Percentiles rank a stretch among this genome's conserved stretches.
Conservation (phyloP, 2,797 vertebrate genomes). For the Coregonus suidteri region DNA sequence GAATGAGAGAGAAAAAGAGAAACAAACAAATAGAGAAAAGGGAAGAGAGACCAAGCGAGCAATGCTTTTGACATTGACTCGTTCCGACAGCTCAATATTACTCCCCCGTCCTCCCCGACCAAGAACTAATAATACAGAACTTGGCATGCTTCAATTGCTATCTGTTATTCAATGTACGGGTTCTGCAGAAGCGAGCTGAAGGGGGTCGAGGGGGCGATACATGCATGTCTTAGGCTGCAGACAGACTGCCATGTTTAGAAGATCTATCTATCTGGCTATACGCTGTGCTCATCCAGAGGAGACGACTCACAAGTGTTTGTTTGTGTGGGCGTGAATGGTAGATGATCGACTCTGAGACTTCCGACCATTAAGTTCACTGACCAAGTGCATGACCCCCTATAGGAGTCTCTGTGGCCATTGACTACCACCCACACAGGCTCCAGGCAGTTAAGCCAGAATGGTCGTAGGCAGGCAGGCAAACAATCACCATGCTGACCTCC, state of each 20-base stretch:
- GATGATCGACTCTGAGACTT: neutral
- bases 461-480: neutral
- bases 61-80: constrained; percentile 18
- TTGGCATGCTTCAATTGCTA: constrained; percentile 10
- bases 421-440: neutral
- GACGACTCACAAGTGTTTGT: neutral
- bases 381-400: neutral
- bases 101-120: neutral
- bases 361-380: neutral
- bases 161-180: constrained; percentile 12
- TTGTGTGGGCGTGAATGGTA: constrained; percentile 3
- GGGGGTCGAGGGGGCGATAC: neutral
- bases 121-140: constrained; percentile 11
- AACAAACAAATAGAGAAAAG: neutral
- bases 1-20: neutral
- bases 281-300: neutral
- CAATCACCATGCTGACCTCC: neutral
- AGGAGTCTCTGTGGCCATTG: neutral
- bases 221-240: neutral
- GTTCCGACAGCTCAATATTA: constrained; percentile 19
- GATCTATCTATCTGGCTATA: neutral
- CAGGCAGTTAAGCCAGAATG: too few species aligned
- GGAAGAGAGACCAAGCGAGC: neutral
- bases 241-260: neutral
- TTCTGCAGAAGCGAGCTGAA: neutral